These are phyloP conservation scores for Bicyclus anynana DNA, from an alignment of 1,140 invertebrate species.

Conservation along the genomic window DNA sequence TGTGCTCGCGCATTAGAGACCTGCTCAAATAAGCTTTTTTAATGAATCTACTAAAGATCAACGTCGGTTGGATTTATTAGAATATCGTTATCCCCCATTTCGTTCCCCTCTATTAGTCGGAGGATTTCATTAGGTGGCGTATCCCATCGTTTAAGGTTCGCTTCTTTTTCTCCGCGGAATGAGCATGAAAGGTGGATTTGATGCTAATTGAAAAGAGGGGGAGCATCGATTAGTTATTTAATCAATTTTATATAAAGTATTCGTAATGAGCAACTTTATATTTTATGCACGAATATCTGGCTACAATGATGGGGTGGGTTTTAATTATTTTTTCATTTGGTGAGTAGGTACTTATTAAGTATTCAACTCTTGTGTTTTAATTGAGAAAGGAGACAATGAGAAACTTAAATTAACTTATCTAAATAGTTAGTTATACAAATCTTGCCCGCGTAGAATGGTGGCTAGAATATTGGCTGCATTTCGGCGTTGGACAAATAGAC, in stretches of 20 bases:
- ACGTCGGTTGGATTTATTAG: slow-evolving; percentile 23
- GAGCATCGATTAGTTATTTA: slow-evolving; percentile 5
- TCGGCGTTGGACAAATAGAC: too few species aligned
- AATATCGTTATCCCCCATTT: slow-evolving; percentile 28
- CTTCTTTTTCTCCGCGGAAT: slow-evolving; percentile 26
- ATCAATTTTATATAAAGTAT: slow-evolving; percentile 9
- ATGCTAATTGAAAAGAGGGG: slow-evolving; percentile 33
- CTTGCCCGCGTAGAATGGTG: too few species aligned
- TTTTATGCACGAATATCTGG: neutral
- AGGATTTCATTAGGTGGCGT: slow-evolving; percentile 30
- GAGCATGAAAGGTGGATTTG: slow-evolving; percentile 31
- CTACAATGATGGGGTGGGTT: neutral
- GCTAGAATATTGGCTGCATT: too few species aligned
- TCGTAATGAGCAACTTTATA: slow-evolving; percentile 1
- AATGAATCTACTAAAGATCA: neutral
- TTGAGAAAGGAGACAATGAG: too few species aligned
- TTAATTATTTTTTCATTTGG: neutral
- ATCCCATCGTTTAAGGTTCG: slow-evolving; percentile 34
- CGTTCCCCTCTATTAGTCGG: slow-evolving; percentile 26
- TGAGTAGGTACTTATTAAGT: too few species aligned
- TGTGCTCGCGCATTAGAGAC: too few species aligned
- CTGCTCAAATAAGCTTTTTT: neutral
- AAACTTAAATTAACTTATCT: too few species aligned
- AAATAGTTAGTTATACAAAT: too few species aligned
- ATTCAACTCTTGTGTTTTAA: too few species aligned